These are phyloP conservation scores for Araneus ventricosus DNA, from an alignment of 1,140 invertebrate genomes.

Conservation along the genomic window DNA sequence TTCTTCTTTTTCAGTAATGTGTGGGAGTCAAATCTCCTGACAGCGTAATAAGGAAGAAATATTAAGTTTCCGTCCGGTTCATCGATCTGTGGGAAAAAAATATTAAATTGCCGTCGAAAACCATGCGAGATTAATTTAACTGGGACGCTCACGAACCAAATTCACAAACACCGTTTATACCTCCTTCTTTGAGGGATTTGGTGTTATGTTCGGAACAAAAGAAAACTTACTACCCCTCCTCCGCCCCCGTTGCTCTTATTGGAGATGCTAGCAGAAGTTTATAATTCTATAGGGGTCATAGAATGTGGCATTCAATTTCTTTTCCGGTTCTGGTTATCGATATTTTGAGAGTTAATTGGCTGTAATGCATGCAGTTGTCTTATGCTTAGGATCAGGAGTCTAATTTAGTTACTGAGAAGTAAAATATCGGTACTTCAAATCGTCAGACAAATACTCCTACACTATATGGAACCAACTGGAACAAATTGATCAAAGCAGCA, in stretches of 20 bases:
- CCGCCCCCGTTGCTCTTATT: neutral
- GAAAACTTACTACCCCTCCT: neutral
- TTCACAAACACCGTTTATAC: neutral
- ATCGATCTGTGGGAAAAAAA: conserved; percentile 6
- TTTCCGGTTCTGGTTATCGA: too few species aligned
- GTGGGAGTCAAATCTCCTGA: conserved; percentile 46
- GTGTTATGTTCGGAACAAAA: neutral
- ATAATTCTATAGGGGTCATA: too few species aligned
- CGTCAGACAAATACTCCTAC: too few species aligned
- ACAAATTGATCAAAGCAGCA: too few species aligned
- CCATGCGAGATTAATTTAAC: conserved; percentile 27
- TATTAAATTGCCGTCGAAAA: conserved; percentile 38
- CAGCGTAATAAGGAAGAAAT: conserved; percentile 60
- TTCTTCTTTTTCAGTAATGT: conserved; percentile 26
- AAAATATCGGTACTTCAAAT: too few species aligned
- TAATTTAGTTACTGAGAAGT: too few species aligned
- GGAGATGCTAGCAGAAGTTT: too few species aligned
- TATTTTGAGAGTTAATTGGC: too few species aligned
- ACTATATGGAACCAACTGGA: too few species aligned
- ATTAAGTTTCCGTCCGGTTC: conserved; percentile 41
- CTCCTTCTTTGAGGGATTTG: neutral
- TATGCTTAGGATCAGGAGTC: too few species aligned
- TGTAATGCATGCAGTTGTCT: too few species aligned
- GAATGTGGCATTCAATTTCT: too few species aligned
- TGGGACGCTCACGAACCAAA: neutral